Conservation (phyloP, 2,797 vertebrate species). For the Myoxocephalus aenaeus region DNA sequence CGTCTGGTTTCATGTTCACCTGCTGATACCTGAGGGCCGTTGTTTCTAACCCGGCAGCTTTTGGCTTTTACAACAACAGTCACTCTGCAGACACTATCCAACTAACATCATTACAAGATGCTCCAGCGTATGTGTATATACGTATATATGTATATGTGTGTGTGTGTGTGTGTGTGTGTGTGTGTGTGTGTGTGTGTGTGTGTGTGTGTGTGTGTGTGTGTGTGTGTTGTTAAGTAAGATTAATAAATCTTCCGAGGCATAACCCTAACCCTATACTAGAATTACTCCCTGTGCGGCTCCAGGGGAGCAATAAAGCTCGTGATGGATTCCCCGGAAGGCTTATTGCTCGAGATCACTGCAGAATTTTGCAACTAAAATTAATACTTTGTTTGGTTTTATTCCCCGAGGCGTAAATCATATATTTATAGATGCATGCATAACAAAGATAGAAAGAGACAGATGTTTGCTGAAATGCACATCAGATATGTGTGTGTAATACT, state of each 20-base stretch:
- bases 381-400: conserved; percentile 2
- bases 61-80: conserved; percentile 52
- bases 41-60: conserved; percentile 49
- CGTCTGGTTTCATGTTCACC: conserved; percentile 68
- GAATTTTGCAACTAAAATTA: not conserved
- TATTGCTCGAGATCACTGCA: conserved; percentile 1
- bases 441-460: not conserved
- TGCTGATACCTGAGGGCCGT: conserved; percentile 59
- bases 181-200: too few species aligned
- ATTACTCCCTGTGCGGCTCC: conserved; percentile 21
- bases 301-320: conserved; percentile 13
- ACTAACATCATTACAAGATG: too few species aligned
- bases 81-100: conserved; percentile 9
- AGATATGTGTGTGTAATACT: not conserved
- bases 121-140: too few species aligned
- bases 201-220: too few species aligned
- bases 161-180: too few species aligned
- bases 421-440: not conserved
- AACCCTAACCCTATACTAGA: not conserved
- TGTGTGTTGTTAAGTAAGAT: too few species aligned
- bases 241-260: not conserved
- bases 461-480: not conserved
- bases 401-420: not conserved
- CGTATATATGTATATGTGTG: too few species aligned
- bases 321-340: not conserved